Base-by-base conservation (phyloP, 2,888 invertebrate species). In the Anthoptus insignis region DNA sequence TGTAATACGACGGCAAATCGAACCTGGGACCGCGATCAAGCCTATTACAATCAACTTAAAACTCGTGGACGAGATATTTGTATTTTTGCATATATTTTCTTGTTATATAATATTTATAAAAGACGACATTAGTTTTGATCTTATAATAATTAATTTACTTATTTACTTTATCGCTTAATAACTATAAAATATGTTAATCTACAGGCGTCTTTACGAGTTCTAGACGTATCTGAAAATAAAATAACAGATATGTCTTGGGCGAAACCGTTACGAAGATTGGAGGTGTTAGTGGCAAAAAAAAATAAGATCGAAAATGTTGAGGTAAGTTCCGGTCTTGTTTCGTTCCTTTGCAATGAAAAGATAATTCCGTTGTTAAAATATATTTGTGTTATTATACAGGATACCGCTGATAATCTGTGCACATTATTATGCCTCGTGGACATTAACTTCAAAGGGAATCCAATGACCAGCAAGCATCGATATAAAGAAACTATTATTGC, bases 401-500 rank as follows among this genome's bases (percentile, higher is more conserved):
- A 93, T 61, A 81, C 94, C 24, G 94, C 94, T 16, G 90, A 94
- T 57, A 88, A 93, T 37, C 74, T 97, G 6, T 92, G 91, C 68
- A 90, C 92, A 19, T 88, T 96, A 76, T 73, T 84, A n/a, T 87
- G 87, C 67, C 84, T 97, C 32, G 90, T 89, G 45, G 94, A 95
- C 63, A 84, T 94, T 0, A 94, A 93, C 69, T 94, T 97, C 61
- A 84, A 82, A 45, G 95, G 94, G 0, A 97, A 97, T 81, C 95
- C 96, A 0, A 94, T 96, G 73, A 92, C 94, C 1, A 94, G 91
- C 73, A 90, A 92, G 69, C 95, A 94, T 76, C 93, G 95, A 64
- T 97, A 96, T 76, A 94, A 95, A 73, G 96, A 96, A 82, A 95
- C 94, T 63, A 85, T 96, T 9, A 95, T 96, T 58, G 95, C 95